A percentile compares a stretch with the other conserved stretches of the same genome.
Conservation (phyloP, 2,888 invertebrate species). For the Eurytoma californica region DNA sequence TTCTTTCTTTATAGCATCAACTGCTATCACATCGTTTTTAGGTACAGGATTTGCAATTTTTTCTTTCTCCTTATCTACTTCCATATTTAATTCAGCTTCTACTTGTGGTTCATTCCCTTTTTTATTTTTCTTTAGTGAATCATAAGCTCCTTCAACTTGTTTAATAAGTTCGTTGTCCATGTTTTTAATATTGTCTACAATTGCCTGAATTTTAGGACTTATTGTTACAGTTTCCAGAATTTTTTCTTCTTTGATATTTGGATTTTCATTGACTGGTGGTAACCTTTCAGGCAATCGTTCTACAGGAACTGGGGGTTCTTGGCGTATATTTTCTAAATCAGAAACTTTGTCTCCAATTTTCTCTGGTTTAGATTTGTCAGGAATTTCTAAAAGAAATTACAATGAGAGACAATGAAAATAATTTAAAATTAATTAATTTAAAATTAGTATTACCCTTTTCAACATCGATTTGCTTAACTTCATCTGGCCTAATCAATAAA, state of each 20-base stretch:
- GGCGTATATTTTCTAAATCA: slow-evolving; percentile 62
- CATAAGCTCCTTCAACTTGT: slow-evolving; percentile 38
- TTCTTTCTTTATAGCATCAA: slow-evolving; percentile 73
- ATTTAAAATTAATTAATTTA: background rate
- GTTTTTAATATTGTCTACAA: slow-evolving; percentile 47
- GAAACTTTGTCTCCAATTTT: slow-evolving; percentile 56
- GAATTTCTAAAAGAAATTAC: slow-evolving; percentile 56
- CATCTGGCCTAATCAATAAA: slow-evolving; percentile 56
- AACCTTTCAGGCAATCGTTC: slow-evolving; percentile 65
- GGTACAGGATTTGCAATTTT: slow-evolving; percentile 14
- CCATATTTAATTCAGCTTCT: slow-evolving; percentile 20
- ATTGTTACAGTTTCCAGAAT: slow-evolving; percentile 72
- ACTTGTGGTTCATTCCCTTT: slow-evolving; percentile 20
- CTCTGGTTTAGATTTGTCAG: slow-evolving; percentile 50
- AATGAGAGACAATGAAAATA: background rate
- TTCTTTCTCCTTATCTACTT: slow-evolving; percentile 24
- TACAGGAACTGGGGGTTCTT: slow-evolving; percentile 73
- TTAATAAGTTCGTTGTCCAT: slow-evolving; percentile 43
- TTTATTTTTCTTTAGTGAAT: slow-evolving; percentile 45
- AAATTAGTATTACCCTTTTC: slow-evolving; percentile 35
- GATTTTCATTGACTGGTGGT: slow-evolving; percentile 42
- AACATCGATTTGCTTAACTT: slow-evolving; percentile 50
- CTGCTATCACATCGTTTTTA: slow-evolving; percentile 52
- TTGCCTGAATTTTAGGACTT: slow-evolving; percentile 42
- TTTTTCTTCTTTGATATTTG: slow-evolving; percentile 71